These are phyloP conservation scores for Macroteleia sp. DNA, from an alignment of 2,888 invertebrate genomes.

Conservation along the genomic window DNA sequence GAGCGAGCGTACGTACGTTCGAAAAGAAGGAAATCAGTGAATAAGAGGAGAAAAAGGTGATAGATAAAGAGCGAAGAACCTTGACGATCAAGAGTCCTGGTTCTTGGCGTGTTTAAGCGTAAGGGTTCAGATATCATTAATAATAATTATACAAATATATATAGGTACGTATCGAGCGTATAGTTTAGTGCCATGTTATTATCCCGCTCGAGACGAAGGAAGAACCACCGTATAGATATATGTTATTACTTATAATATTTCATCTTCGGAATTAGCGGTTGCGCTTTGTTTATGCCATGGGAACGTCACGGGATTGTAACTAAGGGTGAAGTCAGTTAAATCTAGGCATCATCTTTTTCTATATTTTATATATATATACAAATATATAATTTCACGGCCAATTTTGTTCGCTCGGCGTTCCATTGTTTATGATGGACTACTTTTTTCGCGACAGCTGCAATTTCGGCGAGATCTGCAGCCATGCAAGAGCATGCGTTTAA, in stretches of 20 bases:
- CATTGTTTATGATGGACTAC: conserved; percentile 40
- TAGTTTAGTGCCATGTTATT: conserved; percentile 84
- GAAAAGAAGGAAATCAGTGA: conserved; percentile 59
- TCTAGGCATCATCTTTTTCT: conserved; percentile 55
- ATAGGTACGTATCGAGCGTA: conserved; percentile 81
- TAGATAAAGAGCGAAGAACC: conserved; percentile 66
- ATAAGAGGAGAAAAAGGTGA: conserved; percentile 62
- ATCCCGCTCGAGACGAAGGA: conserved; percentile 78
- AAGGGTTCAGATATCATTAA: conserved; percentile 83
- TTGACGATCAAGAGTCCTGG: conserved; percentile 62
- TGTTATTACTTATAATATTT: conserved; percentile 84
- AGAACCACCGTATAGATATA: conserved; percentile 79
- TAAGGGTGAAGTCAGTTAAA: conserved; percentile 69
- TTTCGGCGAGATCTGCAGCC: conserved; percentile 30
- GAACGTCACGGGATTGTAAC: conserved; percentile 79
- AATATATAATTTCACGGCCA: conserved; percentile 43
- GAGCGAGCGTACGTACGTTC: conserved; percentile 34
- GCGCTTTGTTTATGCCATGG: conserved; percentile 84
- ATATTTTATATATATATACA: conserved; percentile 34
- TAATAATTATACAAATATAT: conserved; percentile 84
- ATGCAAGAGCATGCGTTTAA: conserved; percentile 21
- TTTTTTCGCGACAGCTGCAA: conserved; percentile 52
- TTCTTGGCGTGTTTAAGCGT: conserved; percentile 77
- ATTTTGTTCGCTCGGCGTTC: conserved; percentile 5
- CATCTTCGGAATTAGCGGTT: conserved; percentile 84